A percentile compares a stretch with the other conserved stretches of the same genome.
phyloP scores from a whole-genome alignment of 1,140 invertebrate genomes.

The Platyscapa corneri region DNA sequence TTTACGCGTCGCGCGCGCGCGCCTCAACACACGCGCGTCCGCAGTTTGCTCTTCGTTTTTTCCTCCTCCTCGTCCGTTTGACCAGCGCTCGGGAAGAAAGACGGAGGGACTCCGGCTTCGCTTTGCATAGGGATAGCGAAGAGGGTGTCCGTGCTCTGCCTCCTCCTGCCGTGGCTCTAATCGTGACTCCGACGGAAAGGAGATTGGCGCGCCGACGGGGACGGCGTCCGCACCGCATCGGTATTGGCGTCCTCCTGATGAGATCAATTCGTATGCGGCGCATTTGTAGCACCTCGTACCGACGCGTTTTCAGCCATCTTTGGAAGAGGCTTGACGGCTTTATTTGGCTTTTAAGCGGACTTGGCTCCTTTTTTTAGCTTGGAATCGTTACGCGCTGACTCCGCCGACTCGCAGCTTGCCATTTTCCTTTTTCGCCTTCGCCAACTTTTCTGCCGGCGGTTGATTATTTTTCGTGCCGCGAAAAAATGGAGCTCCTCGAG shows the following conservation, averaged over 20 bases:
- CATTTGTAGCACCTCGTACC: neutral
- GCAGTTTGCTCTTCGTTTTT: neutral
- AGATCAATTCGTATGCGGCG: constrained; percentile 47
- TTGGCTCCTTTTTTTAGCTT: neutral
- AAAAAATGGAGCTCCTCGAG: neutral
- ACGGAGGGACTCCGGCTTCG: too few relatives aligned
- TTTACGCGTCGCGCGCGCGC: constrained; percentile 23
- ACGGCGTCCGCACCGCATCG: constrained; percentile 51
- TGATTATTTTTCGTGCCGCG: neutral
- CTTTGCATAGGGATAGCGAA: constrained; percentile 66
- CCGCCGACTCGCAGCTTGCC: neutral
- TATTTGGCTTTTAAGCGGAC: constrained; percentile 15
- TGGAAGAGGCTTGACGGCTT: constrained; percentile 35
- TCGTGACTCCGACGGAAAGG: too few relatives aligned
- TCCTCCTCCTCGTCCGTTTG: neutral
- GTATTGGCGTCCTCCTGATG: neutral
- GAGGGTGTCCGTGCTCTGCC: constrained; percentile 60
- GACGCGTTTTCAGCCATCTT: neutral
- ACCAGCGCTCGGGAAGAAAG: constrained; percentile 10
- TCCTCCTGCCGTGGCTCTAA: too few relatives aligned
- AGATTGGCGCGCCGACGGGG: constrained; percentile 48
- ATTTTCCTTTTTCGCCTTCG: constrained; percentile 1
- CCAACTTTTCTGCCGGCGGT: neutral
- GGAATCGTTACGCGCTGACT: neutral
- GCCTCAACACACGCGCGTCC: neutral